Evolutionary conservation across 1,140 invertebrate genomes (phyloP), one percentile per base, ranked within the genome.

Genomic region (Sesamia nonagrioides): DNA sequence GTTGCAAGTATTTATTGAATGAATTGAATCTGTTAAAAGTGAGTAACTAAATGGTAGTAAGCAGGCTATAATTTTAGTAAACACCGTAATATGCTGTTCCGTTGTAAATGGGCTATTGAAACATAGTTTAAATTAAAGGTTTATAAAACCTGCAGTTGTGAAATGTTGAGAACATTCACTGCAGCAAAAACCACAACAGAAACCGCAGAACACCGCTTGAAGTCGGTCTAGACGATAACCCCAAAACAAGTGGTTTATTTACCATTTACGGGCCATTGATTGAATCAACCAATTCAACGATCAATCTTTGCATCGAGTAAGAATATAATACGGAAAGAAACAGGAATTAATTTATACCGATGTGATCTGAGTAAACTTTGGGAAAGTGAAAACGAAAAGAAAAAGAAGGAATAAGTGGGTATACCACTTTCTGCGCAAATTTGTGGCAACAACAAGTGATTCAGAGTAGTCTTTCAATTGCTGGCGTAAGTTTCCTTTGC

Each of bases 401-500:
- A 21, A 17, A 60, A 35, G 15, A 60, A 35, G 15, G 4, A 15
- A n/a, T 33, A 6, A 7, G 21, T 60, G 56, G 56, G 5, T 11
- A 60, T 15, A 60, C 9, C 27, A 61, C 15, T 61, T 61, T 21
- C 7, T 9, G 15, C 18, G 54, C 9, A 27, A 27, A 13, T 6
- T 6, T 5, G 33, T n/a, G n/a, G 60, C 35, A 17, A 37, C 13
- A 61, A 5, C 8, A 48, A 69, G 40, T 33, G 21, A 50, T 9
- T 42, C 11, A 77, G 73, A 63, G 8, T 66, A 58, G 40, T 71
- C 37, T 69, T 56, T 80, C 58, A 75, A 68, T 81, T 74, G 76
- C 80, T 82, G 77, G 71, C 72, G 77, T 48, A 72, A 17, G 60
- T 78, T 71, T 40, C 60, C 61, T 68, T 15, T 77, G 82, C 84